Evolutionary conservation across 2,113 vertebrate genomes (phyloP).

Genomic region (Formicarius rufipectus): DNA sequence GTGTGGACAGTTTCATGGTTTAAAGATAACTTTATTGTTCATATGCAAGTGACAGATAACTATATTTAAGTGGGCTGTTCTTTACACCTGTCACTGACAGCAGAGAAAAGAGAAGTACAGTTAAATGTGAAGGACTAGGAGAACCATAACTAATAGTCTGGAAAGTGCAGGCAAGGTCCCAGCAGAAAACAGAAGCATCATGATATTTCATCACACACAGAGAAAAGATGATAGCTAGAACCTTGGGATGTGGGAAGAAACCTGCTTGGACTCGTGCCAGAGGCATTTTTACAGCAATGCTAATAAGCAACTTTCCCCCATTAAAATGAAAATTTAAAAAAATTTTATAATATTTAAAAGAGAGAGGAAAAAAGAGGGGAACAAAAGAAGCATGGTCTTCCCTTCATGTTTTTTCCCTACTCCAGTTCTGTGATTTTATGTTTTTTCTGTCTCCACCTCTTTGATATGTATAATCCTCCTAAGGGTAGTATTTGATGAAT

Average conservation of each 20-base stretch:
- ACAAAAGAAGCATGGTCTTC: not conserved
- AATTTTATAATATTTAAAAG: no score
- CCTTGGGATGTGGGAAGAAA: not conserved
- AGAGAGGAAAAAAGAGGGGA: not conserved
- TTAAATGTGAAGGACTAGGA: not conserved
- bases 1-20: not conserved
- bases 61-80: not conserved
- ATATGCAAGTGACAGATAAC: not conserved
- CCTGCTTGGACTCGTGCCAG: not conserved
- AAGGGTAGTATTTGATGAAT: not conserved
- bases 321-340: no score
- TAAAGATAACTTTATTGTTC: not conserved
- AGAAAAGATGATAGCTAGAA: not conserved
- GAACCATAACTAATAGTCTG: not conserved
- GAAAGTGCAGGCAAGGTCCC: not conserved
- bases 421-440: not conserved
- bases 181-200: not conserved
- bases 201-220: not conserved
- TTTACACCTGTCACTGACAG: not conserved
- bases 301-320: not conserved
- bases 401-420: not conserved
- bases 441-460: not conserved
- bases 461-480: not conserved
- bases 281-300: not conserved
- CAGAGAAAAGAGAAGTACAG: not conserved